Evolutionary conservation across 2,888 invertebrate genomes (phyloP).

Genomic region (Dinocampus coccinellae): DNA sequence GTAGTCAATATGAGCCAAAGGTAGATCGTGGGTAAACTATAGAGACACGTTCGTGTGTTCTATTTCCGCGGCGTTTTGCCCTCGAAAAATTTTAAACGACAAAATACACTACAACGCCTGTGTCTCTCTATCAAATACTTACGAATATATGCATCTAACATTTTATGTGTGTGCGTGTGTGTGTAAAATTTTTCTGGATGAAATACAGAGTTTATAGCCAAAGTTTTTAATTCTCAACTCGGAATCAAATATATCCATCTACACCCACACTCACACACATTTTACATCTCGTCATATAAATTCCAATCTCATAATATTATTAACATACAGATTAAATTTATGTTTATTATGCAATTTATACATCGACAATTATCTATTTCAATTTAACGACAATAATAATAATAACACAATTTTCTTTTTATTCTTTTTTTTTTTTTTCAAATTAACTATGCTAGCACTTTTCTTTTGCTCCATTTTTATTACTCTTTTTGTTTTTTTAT

Average conservation of each 20-base stretch:
- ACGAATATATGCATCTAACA: too few relatives aligned
- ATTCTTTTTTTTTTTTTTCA: slow-evolving; percentile 29
- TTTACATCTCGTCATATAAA: background rate
- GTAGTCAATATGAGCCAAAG: background rate
- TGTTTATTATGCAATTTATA: slow-evolving; percentile 46
- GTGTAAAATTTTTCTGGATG: background rate
- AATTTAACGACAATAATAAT: slow-evolving; percentile 57
- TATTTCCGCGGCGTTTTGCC: slow-evolving; percentile 19
- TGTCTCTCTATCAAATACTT: too few relatives aligned
- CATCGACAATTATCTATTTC: slow-evolving; percentile 60
- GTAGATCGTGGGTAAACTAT: background rate
- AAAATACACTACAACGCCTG: background rate
- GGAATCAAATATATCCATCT: background rate
- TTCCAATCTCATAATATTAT: slow-evolving; percentile 45
- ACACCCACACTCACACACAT: background rate
- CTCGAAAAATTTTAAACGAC: slow-evolving; percentile 18
- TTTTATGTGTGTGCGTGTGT: background rate
- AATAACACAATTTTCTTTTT: slow-evolving; percentile 28
- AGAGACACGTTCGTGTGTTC: slow-evolving; percentile 12
- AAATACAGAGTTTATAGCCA: background rate
- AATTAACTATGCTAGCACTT: background rate
- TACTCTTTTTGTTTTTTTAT: slow-evolving; percentile 30
- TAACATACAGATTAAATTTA: slow-evolving; percentile 58
- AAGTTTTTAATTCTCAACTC: background rate
- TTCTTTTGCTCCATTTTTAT: slow-evolving; percentile 24